phyloP scores from a whole-genome alignment of 1,140 invertebrate genomes.

The Cardiocondyla obscurior region DNA sequence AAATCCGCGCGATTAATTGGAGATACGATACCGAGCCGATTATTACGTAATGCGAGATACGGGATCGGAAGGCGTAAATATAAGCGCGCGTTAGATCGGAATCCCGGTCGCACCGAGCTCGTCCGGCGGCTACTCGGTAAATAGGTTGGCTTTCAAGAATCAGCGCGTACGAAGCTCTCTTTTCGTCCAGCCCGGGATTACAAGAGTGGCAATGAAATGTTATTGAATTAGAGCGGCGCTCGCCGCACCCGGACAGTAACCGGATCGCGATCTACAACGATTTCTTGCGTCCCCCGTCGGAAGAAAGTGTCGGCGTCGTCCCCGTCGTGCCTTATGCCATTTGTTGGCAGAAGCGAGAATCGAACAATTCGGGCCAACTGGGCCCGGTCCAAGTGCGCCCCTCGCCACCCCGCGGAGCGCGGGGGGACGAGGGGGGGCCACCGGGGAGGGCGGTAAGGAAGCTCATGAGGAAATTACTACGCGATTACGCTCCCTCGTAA shows the following conservation, averaged over 20 bases:
- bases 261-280: conserved; percentile 33
- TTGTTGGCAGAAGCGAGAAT: conserved; percentile 69
- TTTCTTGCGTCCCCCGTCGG: conserved; percentile 46
- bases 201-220: conserved; percentile 10
- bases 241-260: conserved; percentile 7
- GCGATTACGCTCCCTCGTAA: conserved; percentile 75
- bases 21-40: neutral
- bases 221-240: conserved; percentile 43
- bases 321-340: conserved; percentile 65
- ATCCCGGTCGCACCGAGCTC: no score
- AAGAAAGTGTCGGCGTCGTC: conserved; percentile 43
- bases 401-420: no score
- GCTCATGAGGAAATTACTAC: conserved; percentile 80
- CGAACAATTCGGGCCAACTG: conserved; percentile 77
- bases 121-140: no score
- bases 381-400: conserved; percentile 77
- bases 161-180: neutral
- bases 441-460: conserved; percentile 68
- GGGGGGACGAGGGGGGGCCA: conserved; percentile 37
- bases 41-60: neutral
- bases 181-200: neutral
- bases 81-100: neutral
- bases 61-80: neutral
- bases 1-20: neutral
- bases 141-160: no score